Conservation (phyloP, 2,797 vertebrate species). For the Artibeus jamaicensis region DNA sequence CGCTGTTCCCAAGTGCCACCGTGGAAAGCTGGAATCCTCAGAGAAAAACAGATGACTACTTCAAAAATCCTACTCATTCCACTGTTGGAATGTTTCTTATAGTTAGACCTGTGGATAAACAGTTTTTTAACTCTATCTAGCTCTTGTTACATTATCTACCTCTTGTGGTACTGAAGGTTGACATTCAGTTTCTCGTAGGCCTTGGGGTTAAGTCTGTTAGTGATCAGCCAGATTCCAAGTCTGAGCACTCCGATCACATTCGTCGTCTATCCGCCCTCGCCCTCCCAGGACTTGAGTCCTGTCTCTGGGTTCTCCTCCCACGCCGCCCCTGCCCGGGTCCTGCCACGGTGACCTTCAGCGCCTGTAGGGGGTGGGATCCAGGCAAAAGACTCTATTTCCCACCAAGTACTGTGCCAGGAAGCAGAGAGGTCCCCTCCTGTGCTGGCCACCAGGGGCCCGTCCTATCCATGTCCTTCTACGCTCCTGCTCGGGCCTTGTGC, state of each 20-base stretch:
- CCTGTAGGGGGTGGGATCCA: not conserved
- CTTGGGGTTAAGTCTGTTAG: not conserved
- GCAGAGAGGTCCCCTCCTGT: rapidly evolving
- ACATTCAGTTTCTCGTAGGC: not conserved
- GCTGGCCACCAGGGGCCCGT: not conserved
- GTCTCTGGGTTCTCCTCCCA: not conserved
- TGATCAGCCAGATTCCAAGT: not conserved
- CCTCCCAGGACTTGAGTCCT: too few relatives aligned
- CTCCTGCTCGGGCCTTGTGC: not conserved
- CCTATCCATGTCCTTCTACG: rapidly evolving
- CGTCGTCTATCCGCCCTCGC: not conserved
- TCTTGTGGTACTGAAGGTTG: not conserved
- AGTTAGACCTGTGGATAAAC: not conserved
- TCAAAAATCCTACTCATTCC: not conserved
- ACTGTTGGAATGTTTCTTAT: not conserved
- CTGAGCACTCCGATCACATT: not conserved
- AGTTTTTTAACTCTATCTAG: not conserved
- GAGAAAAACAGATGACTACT: not conserved
- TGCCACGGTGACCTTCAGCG: not conserved
- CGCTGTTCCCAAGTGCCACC: rapidly evolving
- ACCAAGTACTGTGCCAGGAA: rapidly evolving
- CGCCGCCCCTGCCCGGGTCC: not conserved
- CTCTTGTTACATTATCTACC: not conserved
- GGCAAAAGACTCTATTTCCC: too few relatives aligned
- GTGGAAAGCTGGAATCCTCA: not conserved